Base-by-base conservation (phyloP, 2,888 invertebrate genomes). In the Dastarcus helophoroides region DNA sequence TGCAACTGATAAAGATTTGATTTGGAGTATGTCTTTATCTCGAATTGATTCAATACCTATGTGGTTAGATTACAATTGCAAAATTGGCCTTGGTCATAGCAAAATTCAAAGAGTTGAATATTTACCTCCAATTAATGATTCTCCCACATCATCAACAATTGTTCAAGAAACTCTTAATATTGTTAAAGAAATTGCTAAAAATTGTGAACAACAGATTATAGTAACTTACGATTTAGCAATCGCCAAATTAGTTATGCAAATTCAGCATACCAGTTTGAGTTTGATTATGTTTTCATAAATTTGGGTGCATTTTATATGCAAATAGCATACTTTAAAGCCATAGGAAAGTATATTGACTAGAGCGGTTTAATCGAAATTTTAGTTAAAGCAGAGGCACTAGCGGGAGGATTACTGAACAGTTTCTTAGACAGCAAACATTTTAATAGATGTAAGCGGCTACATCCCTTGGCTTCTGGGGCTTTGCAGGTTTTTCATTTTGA, bases 401-500 rank as follows among this genome's bases (percentile, higher is more conserved):
- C 51, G 1, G 35, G 33, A 16, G 53, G 54, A 4, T 56, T 54
- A 1, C 37, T 46, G 29, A 42, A 45, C 36, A 41, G 51, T 13
- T 54, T 54, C 34, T 35, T 56, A 6, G 45, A 46, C 9, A 39
- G 55, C 29, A 56, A 55, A 28, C 48, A 54, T 37, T 56, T 52
- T 23, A 56, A 56, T 42, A 45, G 53, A 1, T 54, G 54, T 27
- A 54, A 54, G 37, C 46, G 52, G 1, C 25, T 53, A 24, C 51
- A 54, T 41, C 51, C 53, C 3, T 32, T 54, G 21, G 29, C 36
- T 3, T 16, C 48, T 33, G 41, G 26, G 9, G 51, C 43, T 12
- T 39, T 52, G 13, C 46, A 54, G 37, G 39, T 43, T 17, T 31
- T 54, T 22, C 52, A 51, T 42, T 52, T 55, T 35, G 38, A 51